Percentiles rank a stretch among this genome's conserved stretches.
Evolutionary conservation across 2,888 invertebrate genomes (phyloP).

Genomic region (Nephrotoma flavescens): DNA sequence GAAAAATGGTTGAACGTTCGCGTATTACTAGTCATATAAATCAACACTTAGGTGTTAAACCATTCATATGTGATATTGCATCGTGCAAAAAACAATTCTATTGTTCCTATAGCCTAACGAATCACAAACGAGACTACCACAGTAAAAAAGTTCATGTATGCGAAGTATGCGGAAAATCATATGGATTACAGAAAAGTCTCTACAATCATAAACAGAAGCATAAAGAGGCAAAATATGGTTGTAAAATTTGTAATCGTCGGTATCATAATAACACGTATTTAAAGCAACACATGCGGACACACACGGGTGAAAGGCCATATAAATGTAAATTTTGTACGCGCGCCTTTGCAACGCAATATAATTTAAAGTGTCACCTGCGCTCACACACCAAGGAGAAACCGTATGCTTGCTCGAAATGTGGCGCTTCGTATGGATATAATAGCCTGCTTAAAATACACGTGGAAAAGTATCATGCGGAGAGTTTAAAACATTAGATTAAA

Average conservation of each 20-base stretch:
- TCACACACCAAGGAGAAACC: conserved; percentile 9
- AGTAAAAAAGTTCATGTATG: background rate
- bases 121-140: conserved; percentile 5
- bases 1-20: conserved; percentile 6
- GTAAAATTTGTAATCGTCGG: conserved; percentile 4
- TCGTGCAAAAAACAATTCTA: conserved; percentile 5
- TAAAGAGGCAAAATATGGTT: conserved; percentile 2
- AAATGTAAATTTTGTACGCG: conserved; percentile 3
- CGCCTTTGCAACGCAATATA: conserved; percentile 4
- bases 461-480: conserved; percentile 5
- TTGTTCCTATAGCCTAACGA: conserved; percentile 1
- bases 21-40: conserved; percentile 4
- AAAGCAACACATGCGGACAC: conserved; percentile 6
- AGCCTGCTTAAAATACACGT: conserved; percentile 6
- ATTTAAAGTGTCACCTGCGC: conserved; percentile 5
- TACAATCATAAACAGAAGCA: conserved; percentile 7
- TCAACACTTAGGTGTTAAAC: conserved; percentile 5
- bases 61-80: background rate
- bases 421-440: conserved; percentile 5
- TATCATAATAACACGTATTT: conserved; percentile 7
- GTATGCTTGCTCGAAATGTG: conserved; percentile 5
- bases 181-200: conserved; percentile 5
- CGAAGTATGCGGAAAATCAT: conserved; percentile 7
- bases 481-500: background rate
- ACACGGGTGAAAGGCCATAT: conserved; percentile 8